A percentile compares a stretch with the other conserved stretches of the same genome.
Evolutionary conservation across 2,888 invertebrate species (phyloP).

Genomic region (Pseudococcus jackbeardsleyi): DNA sequence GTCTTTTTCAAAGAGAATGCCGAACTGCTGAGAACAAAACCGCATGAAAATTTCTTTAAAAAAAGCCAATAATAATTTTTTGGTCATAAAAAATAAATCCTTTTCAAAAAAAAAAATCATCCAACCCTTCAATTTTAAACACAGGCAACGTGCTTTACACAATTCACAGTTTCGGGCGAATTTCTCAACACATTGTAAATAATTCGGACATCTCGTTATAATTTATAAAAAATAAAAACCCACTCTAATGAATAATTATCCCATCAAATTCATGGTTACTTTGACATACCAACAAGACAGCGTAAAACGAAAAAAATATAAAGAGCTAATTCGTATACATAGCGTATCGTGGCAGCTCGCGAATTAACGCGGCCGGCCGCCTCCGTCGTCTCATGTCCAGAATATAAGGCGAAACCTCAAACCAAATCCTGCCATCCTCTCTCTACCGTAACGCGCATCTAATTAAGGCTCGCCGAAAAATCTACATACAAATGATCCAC

Average conservation of each 20-base stretch:
- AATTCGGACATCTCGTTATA: background rate
- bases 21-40: too few relatives aligned
- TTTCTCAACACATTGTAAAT: background rate
- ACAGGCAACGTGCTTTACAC: background rate
- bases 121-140: too few relatives aligned
- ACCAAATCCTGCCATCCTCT: background rate
- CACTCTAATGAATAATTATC: conserved; percentile 16
- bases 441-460: conserved; percentile 6
- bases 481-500: conserved; percentile 41
- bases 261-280: background rate
- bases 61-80: too few relatives aligned
- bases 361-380: background rate
- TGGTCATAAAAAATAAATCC: too few relatives aligned
- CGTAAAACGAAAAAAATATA: background rate
- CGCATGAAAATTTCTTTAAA: too few relatives aligned
- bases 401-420: background rate
- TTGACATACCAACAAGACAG: background rate
- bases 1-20: too few relatives aligned
- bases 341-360: background rate
- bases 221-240: background rate
- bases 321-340: background rate
- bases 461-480: background rate
- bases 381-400: background rate
- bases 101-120: too few relatives aligned
- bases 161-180: background rate